Conservation (phyloP, 2,888 invertebrate species). For the Labia minor region DNA sequence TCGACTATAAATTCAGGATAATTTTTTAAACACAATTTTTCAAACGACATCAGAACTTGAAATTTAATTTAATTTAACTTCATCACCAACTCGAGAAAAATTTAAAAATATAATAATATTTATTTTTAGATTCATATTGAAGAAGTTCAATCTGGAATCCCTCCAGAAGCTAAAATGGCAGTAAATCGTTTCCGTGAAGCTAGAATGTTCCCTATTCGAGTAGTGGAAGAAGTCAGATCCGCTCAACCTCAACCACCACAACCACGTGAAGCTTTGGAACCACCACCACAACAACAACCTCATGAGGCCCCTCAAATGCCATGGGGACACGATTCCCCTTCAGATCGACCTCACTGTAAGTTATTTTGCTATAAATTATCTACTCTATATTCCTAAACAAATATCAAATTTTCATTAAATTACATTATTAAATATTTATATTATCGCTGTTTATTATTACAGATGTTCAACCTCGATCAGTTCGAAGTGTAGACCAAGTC, state of each 20-base stretch:
- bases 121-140: not conserved
- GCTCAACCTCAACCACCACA: not conserved
- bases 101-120: too few species aligned
- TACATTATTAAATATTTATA: too few species aligned
- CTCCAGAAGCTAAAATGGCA: not conserved
- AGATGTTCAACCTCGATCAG: constrained; percentile 74
- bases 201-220: not conserved
- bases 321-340: constrained; percentile 34
- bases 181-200: not conserved
- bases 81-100: too few species aligned
- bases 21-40: too few species aligned
- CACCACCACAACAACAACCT: not conserved
- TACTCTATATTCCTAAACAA: too few species aligned
- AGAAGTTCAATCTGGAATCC: not conserved
- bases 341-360: constrained; percentile 35
- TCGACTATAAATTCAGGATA: too few species aligned
- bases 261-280: constrained; percentile 3
- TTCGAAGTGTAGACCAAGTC: constrained; percentile 48
- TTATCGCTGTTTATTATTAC: constrained; percentile 27
- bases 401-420: too few species aligned
- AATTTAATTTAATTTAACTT: too few species aligned
- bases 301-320: constrained; percentile 27
- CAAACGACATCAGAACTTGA: too few species aligned
- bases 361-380: constrained; percentile 16
- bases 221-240: not conserved